Evolutionary conservation across 1,140 invertebrate genomes (phyloP), one percentile per base, ranked within the genome.

Genomic region (Nilaparvata lugens): DNA sequence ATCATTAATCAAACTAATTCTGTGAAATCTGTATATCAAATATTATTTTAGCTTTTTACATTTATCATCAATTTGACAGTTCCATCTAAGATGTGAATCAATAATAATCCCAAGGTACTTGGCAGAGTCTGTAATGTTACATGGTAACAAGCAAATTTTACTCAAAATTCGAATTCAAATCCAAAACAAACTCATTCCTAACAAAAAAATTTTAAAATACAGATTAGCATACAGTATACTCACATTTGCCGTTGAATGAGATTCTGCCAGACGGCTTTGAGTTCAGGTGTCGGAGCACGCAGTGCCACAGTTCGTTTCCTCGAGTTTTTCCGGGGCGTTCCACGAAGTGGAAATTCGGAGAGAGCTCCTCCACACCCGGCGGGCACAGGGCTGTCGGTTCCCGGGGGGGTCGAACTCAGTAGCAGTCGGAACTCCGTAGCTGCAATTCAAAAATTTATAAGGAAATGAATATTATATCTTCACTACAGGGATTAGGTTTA

Each of bases 241-340:
- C 77, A 91, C 88, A 92, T 89, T 75, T 92, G 89, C 60, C 89
- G 77, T 66, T 91, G 87, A 11, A 92, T 77, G n/a, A 92, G 77
- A 68, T 89, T 91, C 71, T 91, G 88, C 90, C 89, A 93, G 2
- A 92, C 88, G 18, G 89, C 88, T 70, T 93, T 93, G 6, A 91
- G 72, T 71, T 93, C 90, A 40, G 85, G 78, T 1, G 83, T 89
- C 0, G 89, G 89, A 1, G 90, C 88, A 25, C 89, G 75, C 9
- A 92, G 71, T 0, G 88, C 80, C 2, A 92, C 72, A 4, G 86
- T 83, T 66, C 86, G 77, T 63, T 84, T 80, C 51, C 83, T 75
- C 0, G 78, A 75, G 13, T 80, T 80, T 43, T 82, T 83, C 19
- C 78, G 76, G 0, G 84, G 83, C 2, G 78, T 80, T 40, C 78